Base-by-base conservation (phyloP, 1,140 invertebrate species). In the Cyrtorhinus lividipennis region DNA sequence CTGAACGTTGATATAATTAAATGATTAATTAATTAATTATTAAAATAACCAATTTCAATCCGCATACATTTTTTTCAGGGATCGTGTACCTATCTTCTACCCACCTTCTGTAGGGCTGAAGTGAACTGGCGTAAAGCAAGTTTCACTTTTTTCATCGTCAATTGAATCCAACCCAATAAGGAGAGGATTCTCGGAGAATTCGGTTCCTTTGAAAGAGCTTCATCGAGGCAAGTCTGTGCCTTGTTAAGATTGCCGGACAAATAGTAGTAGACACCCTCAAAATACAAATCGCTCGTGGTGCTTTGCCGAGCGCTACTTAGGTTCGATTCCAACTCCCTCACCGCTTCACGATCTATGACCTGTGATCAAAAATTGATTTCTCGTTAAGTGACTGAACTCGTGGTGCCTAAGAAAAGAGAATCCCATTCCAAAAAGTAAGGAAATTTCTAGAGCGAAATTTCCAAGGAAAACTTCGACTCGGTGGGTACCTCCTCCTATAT, bases 101-200 rank as follows among this genome's bases (percentile, higher is more conserved):
- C 48, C 23, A 69, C 68, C 45, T 67, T 62, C 8, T 59, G 44
- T 44, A 68, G 22, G 61, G 66, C 66, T 8, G 64, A 46, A 59
- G 27, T 65, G 72, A 81, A 80, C 64, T 72, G 78, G 63, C 77
- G 73, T 24, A 74, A 66, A 56, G 75, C 72, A 63, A 73, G 75
- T 65, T 76, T 78, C 1, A 68, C 71, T 56, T 72, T 72, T 13
- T 65, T 67, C 8, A 75, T 72, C 62, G 74, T 68, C 3, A 89
- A 71, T 69, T 92, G 84, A 69, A 90, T 81, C 88, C 87, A 93
- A 1, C 87, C 88, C 75, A 90, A 91, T 0, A 88, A 70, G 45
- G 84, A 75, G 22, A 87, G 73, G 24, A 82, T 81, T 64, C 84
- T 79, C 45, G 77, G 70, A 62, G 80, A 80, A 23, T 79, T 77